These are phyloP conservation scores for Watsonalla cultraria DNA, from an alignment of 2,888 invertebrate species.

Conservation along the genomic window DNA sequence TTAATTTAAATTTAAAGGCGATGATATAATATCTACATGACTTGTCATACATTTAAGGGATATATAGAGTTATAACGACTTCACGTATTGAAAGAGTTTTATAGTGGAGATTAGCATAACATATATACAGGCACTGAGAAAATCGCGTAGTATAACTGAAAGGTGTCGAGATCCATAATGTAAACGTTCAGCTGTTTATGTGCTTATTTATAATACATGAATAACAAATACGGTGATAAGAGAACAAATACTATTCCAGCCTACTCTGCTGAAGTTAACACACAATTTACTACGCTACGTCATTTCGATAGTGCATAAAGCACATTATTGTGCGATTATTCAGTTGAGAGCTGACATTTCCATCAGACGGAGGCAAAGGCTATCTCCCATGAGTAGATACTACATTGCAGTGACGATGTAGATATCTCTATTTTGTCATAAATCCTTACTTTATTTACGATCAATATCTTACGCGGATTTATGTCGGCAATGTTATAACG, in stretches of 20 bases:
- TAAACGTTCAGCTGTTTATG: too few relatives aligned
- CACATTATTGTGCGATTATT: slow-evolving; percentile 40
- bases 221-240: too few relatives aligned
- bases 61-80: too few relatives aligned
- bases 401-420: slow-evolving; percentile 30
- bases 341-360: slow-evolving; percentile 45
- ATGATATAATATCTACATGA: background rate
- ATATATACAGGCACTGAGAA: too few relatives aligned
- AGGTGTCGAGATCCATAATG: too few relatives aligned
- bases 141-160: too few relatives aligned
- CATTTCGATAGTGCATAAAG: slow-evolving; percentile 6
- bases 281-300: background rate
- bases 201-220: too few relatives aligned
- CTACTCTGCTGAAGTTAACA: background rate
- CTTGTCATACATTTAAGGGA: background rate
- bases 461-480: slow-evolving; percentile 64
- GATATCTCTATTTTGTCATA: slow-evolving; percentile 64
- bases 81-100: too few relatives aligned
- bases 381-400: slow-evolving; percentile 34
- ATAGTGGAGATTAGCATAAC: too few relatives aligned
- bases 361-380: slow-evolving; percentile 46
- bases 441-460: slow-evolving; percentile 65
- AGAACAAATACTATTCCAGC: background rate
- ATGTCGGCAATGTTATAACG: slow-evolving; percentile 59
- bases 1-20: background rate